Percentiles rank a stretch among this genome's conserved stretches.
phyloP scores from a whole-genome alignment of 2,888 invertebrate genomes.

The Galerucella calmariensis region DNA sequence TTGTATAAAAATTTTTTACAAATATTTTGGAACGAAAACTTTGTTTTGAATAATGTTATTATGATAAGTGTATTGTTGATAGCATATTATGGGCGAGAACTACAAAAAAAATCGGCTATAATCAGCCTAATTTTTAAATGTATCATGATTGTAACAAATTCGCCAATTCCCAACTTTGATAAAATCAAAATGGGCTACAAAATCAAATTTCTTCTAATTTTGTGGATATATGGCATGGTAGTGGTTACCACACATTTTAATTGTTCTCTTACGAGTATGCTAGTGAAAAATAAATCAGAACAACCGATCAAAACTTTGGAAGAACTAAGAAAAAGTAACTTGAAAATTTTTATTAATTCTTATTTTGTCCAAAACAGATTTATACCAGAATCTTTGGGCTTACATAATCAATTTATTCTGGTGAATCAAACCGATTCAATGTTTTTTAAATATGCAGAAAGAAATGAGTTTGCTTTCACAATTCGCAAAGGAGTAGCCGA shows the following conservation, averaged over 20 bases:
- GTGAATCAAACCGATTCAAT: background rate
- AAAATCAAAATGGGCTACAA: slow-evolving; percentile 20
- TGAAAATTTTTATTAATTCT: slow-evolving; percentile 9
- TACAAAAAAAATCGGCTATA: background rate
- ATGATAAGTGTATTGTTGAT: slow-evolving; percentile 7
- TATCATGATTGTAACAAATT: background rate
- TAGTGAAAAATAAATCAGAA: slow-evolving; percentile 6
- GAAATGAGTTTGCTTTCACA: background rate
- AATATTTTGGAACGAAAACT: slow-evolving; percentile 12
- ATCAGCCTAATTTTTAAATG: slow-evolving; percentile 2
- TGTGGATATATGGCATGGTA: slow-evolving; percentile 23
- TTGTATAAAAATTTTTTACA: slow-evolving; percentile 24
- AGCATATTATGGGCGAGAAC: background rate
- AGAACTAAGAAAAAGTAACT: slow-evolving; percentile 19
- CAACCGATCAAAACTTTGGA: slow-evolving; percentile 13
- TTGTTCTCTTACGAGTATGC: slow-evolving; percentile 20
- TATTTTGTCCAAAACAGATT: background rate
- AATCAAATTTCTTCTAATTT: slow-evolving; percentile 19
- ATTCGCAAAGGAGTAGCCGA: slow-evolving; percentile 9
- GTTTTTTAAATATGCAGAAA: no score
- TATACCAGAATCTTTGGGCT: slow-evolving; percentile 12
- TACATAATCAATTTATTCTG: slow-evolving; percentile 18
- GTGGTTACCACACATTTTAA: slow-evolving; percentile 16
- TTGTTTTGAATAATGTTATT: slow-evolving; percentile 6
- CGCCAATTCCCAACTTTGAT: background rate